Conservation (phyloP, 2,888 invertebrate species). For the Lagria hirta region DNA sequence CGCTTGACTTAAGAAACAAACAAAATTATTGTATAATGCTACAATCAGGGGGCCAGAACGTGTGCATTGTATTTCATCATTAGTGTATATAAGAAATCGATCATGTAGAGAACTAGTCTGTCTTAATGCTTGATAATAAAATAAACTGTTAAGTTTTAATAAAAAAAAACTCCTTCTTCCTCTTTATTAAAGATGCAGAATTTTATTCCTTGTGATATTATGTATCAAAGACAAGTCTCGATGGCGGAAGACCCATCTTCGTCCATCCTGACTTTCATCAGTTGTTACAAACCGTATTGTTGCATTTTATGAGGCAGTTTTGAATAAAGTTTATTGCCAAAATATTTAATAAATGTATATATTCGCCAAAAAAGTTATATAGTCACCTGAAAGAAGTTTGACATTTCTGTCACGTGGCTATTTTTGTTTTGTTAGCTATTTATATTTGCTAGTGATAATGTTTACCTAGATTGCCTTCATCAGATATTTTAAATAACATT, state of each 20-base stretch:
- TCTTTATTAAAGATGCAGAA: conserved; percentile 10
- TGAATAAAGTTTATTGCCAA: conserved; percentile 32
- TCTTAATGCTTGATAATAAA: conserved; percentile 18
- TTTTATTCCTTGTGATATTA: conserved; percentile 28
- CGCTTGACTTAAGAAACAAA: conserved; percentile 12
- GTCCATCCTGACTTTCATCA: conserved; percentile 11
- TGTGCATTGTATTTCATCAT: conserved; percentile 18
- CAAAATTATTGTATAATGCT: conserved; percentile 14
- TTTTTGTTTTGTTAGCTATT: conserved; percentile 28
- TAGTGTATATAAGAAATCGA: conserved; percentile 17
- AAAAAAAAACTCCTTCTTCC: conserved; percentile 24
- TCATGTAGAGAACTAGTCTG: conserved; percentile 15
- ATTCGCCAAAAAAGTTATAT: conserved; percentile 19
- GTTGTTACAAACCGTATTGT: conserved; percentile 26
- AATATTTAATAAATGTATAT: conserved; percentile 31
- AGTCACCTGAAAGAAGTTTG: conserved; percentile 7
- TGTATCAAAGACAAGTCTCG: conserved; percentile 14
- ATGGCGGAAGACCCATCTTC: conserved; percentile 2
- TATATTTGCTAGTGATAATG: conserved; percentile 34
- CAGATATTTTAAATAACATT: conserved; percentile 38
- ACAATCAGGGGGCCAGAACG: conserved; percentile 23
- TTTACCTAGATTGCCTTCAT: conserved; percentile 45
- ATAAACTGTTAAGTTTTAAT: conserved; percentile 18
- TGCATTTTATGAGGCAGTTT: conserved; percentile 31
- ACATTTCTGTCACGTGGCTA: conserved; percentile 10